A percentile compares a stretch with the other conserved stretches of the same genome.
These are phyloP conservation scores for Laupala kohalensis DNA, from an alignment of 1,140 invertebrate genomes.

Conservation along the genomic window DNA sequence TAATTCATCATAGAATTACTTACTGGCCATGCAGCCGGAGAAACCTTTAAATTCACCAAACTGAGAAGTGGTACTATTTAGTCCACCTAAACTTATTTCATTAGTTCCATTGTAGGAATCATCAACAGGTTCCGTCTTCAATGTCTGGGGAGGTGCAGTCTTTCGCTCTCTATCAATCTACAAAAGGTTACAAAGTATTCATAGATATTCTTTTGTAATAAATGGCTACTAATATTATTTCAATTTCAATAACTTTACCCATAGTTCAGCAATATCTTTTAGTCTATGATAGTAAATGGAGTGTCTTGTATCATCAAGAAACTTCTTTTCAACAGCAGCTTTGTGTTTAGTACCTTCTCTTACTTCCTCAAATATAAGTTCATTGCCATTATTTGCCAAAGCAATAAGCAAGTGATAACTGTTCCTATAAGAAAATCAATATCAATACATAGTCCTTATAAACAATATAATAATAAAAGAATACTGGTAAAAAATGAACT, in stretches of 20 bases:
- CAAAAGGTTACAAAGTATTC: not conserved
- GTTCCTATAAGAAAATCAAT: slow-evolving; percentile 35
- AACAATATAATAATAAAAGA: too few species aligned
- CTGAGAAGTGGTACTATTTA: slow-evolving; percentile 65
- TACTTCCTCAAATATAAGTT: slow-evolving; percentile 73
- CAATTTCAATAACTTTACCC: slow-evolving; percentile 25
- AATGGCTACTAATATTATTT: not conserved
- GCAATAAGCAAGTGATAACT: slow-evolving; percentile 73
- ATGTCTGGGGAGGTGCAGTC: not conserved
- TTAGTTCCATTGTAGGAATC: slow-evolving; percentile 35
- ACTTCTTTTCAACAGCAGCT: slow-evolving; percentile 52
- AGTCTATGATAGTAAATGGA: slow-evolving; percentile 71
- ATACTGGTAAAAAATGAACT: too few species aligned
- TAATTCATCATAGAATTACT: slow-evolving; percentile 24
- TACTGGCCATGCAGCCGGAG: slow-evolving; percentile 79
- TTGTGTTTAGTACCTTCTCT: slow-evolving; percentile 51
- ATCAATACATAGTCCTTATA: not conserved
- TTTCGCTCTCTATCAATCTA: slow-evolving; percentile 8
- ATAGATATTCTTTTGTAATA: not conserved
- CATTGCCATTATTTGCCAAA: slow-evolving; percentile 57
- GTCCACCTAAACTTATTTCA: slow-evolving; percentile 72
- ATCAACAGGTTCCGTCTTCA: slow-evolving; percentile 25
- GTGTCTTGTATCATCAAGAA: slow-evolving; percentile 69
- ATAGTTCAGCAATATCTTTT: slow-evolving; percentile 50
- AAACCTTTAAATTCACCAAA: slow-evolving; percentile 71